Evolutionary conservation across 1,140 invertebrate genomes (phyloP).

Genomic region (Tyrophagus putrescentiae): DNA sequence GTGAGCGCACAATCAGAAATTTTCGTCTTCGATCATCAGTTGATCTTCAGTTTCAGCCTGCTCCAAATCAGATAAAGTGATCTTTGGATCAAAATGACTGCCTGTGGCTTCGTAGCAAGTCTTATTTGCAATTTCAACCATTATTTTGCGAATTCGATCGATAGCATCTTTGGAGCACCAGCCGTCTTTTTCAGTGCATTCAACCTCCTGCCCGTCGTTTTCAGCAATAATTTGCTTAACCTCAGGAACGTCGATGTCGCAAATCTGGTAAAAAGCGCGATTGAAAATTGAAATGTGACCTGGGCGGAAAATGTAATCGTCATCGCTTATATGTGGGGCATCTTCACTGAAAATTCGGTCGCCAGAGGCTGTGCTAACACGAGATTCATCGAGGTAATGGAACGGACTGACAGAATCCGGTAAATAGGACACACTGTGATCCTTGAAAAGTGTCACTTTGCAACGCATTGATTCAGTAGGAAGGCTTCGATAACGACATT

Average conservation of each 20-base stretch:
- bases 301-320: constrained; percentile 17
- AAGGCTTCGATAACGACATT: constrained; percentile 29
- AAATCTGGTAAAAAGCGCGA: constrained; percentile 45
- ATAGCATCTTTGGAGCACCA: constrained; percentile 27
- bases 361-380: not conserved
- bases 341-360: not conserved
- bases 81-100: no score
- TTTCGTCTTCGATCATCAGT: not conserved
- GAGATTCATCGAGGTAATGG: not conserved
- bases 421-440: not conserved
- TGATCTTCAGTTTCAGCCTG: no score
- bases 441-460: not conserved
- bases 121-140: no score
- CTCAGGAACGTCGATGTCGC: constrained; percentile 66
- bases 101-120: no score
- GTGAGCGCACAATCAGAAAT: no score
- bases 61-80: no score
- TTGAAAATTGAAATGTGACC: constrained; percentile 25
- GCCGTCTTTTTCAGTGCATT: constrained; percentile 28
- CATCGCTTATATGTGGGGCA: not conserved
- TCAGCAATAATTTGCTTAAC: constrained; percentile 57
- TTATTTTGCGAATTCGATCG: constrained; percentile 24
- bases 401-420: constrained; percentile 9
- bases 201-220: constrained; percentile 25
- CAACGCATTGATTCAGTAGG: constrained; percentile 6